Evolutionary conservation across 2,888 invertebrate species (phyloP).

Genomic region (Sesia apiformis): DNA sequence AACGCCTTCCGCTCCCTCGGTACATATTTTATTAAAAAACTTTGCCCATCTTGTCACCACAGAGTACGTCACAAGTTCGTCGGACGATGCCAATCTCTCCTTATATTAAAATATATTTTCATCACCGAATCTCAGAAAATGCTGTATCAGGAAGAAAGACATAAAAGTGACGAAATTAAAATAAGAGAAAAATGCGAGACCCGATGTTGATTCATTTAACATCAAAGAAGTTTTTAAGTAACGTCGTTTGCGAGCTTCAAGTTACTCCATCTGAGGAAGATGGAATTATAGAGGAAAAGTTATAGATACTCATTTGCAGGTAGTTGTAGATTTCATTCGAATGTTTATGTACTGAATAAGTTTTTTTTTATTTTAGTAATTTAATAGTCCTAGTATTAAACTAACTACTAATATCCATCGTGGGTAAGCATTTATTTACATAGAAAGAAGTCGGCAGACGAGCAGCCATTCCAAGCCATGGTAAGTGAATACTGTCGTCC

Average conservation of each 20-base stretch:
- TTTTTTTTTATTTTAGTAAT: too few species aligned
- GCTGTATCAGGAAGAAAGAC: slow-evolving; percentile 1
- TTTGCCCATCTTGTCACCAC: slow-evolving; percentile 44
- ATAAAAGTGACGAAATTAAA: slow-evolving; percentile 13
- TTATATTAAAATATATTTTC: slow-evolving; percentile 48
- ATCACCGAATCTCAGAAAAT: slow-evolving; percentile 23
- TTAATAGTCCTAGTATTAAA: too few species aligned
- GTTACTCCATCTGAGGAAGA: not conserved
- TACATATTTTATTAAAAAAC: slow-evolving; percentile 62
- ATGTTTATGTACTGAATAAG: too few species aligned
- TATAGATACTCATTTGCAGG: too few species aligned
- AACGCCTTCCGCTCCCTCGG: slow-evolving; percentile 19
- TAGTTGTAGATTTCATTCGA: too few species aligned
- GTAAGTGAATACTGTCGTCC: too few species aligned
- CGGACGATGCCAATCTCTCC: slow-evolving; percentile 31
- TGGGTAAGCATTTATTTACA: too few species aligned
- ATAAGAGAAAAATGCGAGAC: not conserved
- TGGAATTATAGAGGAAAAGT: too few species aligned
- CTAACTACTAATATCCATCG: too few species aligned
- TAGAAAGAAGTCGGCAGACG: too few species aligned
- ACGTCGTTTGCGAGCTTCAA: slow-evolving; percentile 31
- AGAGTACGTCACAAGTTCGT: slow-evolving; percentile 29
- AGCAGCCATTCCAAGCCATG: too few species aligned
- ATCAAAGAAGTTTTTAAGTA: slow-evolving; percentile 29
- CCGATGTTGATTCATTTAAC: slow-evolving; percentile 40